A percentile compares a stretch with the other conserved stretches of the same genome.
phyloP scores from a whole-genome alignment of 2,113 vertebrate genomes.

The Cephalopholis sonnerati region DNA sequence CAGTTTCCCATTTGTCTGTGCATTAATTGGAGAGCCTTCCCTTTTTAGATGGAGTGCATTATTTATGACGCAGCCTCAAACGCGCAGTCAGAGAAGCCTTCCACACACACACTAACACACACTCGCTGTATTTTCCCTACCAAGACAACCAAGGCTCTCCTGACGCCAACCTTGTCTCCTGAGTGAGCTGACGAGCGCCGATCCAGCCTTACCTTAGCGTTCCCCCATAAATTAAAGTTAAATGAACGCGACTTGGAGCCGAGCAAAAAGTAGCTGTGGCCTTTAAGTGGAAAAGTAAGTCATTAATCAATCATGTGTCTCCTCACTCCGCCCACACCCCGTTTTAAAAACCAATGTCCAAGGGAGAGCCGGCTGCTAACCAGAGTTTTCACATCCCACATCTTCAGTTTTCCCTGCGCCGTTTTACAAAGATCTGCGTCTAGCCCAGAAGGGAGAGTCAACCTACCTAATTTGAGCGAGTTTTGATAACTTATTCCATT shows the following conservation, averaged over 20 bases:
- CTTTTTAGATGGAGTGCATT: slow-evolving; percentile 79
- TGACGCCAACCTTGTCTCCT: slow-evolving; percentile 72
- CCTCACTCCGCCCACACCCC: slow-evolving; percentile 63
- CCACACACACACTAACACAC: slow-evolving; percentile 23
- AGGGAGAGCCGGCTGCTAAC: slow-evolving; percentile 70
- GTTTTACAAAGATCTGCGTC: slow-evolving; percentile 41
- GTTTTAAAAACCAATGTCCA: slow-evolving; percentile 80
- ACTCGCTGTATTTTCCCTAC: slow-evolving; percentile 35
- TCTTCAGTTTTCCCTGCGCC: slow-evolving; percentile 32
- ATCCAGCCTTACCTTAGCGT: slow-evolving; percentile 79
- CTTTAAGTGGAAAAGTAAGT: slow-evolving; percentile 80
- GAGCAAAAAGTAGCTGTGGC: slow-evolving; percentile 70
- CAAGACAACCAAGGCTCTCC: slow-evolving; percentile 69
- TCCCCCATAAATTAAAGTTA: slow-evolving; percentile 82
- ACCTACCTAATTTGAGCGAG: slow-evolving; percentile 69
- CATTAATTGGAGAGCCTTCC: slow-evolving; percentile 77
- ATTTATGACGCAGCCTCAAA: slow-evolving; percentile 80
- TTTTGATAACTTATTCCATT: slow-evolving; percentile 77
- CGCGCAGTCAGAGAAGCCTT: slow-evolving; percentile 48
- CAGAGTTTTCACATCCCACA: slow-evolving; percentile 60
- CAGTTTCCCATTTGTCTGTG: slow-evolving; percentile 74
- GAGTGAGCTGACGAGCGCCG: slow-evolving; percentile 60
- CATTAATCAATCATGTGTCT: slow-evolving; percentile 85
- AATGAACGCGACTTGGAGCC: slow-evolving; percentile 66
- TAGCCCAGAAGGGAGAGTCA: slow-evolving; percentile 71